A percentile compares a stretch with the other conserved stretches of the same genome.
phyloP scores from a whole-genome alignment of 1,140 invertebrate genomes.

The Dendroctonus ponderosae region DNA sequence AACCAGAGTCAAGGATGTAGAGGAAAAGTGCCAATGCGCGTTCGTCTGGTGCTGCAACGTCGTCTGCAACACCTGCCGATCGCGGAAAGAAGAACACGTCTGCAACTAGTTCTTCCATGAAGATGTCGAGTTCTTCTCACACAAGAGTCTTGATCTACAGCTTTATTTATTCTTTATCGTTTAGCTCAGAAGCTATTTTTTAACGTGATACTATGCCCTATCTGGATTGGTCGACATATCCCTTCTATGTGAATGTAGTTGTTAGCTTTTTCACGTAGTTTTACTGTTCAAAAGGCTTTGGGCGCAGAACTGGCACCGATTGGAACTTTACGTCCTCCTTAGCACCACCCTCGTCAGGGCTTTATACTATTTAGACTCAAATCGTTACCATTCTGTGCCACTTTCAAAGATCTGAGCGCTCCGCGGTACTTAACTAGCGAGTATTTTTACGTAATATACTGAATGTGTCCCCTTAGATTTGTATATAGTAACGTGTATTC shows the following conservation, averaged over 20 bases:
- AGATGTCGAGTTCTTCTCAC: not conserved
- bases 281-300: no score
- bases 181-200: not conserved
- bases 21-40: constrained; percentile 88
- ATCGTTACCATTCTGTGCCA: no score
- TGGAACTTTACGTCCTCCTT: no score
- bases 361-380: no score
- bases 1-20: constrained; percentile 78
- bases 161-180: constrained; percentile 26
- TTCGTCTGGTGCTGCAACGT: constrained; percentile 94
- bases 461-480: no score
- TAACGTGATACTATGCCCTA: not conserved
- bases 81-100: constrained; percentile 76
- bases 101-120: constrained; percentile 65
- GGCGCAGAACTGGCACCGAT: no score
- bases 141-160: constrained; percentile 21
- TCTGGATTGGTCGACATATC: no score
- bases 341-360: no score
- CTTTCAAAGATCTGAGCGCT: no score
- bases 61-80: constrained; percentile 80
- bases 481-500: no score
- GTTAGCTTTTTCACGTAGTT: not conserved
- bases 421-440: no score
- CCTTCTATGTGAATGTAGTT: not conserved
- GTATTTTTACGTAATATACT: no score